phyloP scores from a whole-genome alignment of 1,140 invertebrate species.

The Tetramorium simillimum region DNA sequence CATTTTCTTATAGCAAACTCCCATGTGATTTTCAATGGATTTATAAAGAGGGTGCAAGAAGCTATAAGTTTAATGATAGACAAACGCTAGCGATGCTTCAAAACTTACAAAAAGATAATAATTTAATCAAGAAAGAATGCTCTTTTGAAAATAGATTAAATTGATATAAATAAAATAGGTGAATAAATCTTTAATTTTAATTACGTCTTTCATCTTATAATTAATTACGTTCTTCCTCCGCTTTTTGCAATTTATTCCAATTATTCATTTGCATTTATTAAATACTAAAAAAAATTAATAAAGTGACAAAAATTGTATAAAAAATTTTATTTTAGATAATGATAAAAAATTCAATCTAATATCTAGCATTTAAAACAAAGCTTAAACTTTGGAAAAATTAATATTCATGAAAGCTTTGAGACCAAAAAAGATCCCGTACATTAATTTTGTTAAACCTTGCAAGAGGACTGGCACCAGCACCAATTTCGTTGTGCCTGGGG shows the following conservation, averaged over 20 bases:
- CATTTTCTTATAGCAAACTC: conserved; percentile 14
- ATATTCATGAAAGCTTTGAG: neutral
- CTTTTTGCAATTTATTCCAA: neutral
- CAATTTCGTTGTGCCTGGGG: conserved; percentile 46
- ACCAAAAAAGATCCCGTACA: neutral
- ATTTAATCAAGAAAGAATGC: neutral
- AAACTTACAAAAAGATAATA: neutral
- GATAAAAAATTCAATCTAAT: neutral
- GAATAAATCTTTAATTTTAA: neutral
- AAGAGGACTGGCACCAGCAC: neutral
- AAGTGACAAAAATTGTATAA: neutral
- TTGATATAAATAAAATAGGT: neutral
- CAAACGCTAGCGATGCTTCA: neutral
- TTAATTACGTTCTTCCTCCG: neutral
- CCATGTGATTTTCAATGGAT: neutral
- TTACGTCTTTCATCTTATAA: neutral
- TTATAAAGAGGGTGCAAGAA: neutral
- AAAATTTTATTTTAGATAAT: neutral
- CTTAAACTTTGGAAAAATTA: neutral
- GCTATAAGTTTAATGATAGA: neutral
- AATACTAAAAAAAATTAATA: neutral
- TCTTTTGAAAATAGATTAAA: neutral
- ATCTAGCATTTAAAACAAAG: neutral
- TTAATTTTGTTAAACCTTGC: conserved; percentile 30
- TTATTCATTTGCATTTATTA: neutral